Conservation (phyloP, 2,113 vertebrate genomes). For the Diphyllodes magnificus region DNA sequence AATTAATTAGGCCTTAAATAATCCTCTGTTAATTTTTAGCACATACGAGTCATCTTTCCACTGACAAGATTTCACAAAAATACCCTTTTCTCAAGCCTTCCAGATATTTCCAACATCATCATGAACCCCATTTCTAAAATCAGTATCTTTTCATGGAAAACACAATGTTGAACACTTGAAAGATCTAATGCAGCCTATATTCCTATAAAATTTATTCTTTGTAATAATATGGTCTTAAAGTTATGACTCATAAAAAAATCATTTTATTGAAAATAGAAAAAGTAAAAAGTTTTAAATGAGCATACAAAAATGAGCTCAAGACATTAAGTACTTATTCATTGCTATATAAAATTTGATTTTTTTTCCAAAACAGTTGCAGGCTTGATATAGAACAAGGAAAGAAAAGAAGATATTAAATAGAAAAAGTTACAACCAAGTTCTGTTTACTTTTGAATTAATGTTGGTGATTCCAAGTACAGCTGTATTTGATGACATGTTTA, state of each 20-base stretch:
- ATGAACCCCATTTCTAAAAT: slow-evolving; percentile 3
- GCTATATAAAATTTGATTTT: slow-evolving; percentile 12
- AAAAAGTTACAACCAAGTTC: slow-evolving; percentile 38
- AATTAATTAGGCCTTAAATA: slow-evolving; percentile 25
- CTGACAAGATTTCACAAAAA: neutral
- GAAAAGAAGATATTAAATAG: neutral
- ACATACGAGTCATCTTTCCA: neutral
- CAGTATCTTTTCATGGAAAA: neutral
- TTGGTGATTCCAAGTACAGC: neutral
- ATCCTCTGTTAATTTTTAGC: slow-evolving; percentile 15
- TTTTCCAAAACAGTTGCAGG: neutral
- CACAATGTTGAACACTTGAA: neutral
- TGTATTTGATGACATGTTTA: neutral
- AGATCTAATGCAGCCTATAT: slow-evolving; percentile 11
- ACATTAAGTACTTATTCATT: slow-evolving; percentile 28
- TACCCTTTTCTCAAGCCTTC: neutral
- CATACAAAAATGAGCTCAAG: neutral
- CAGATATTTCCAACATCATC: neutral
- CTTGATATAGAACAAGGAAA: neutral
- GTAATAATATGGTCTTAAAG: slow-evolving; percentile 48
- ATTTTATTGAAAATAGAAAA: slow-evolving; percentile 57
- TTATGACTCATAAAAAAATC: slow-evolving; percentile 40
- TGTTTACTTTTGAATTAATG: neutral
- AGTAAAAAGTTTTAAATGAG: slow-evolving; percentile 25
- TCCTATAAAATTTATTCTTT: slow-evolving; percentile 51